These are phyloP conservation scores for Ataeniobius toweri DNA, from an alignment of 2,797 vertebrate species.

Conservation along the genomic window DNA sequence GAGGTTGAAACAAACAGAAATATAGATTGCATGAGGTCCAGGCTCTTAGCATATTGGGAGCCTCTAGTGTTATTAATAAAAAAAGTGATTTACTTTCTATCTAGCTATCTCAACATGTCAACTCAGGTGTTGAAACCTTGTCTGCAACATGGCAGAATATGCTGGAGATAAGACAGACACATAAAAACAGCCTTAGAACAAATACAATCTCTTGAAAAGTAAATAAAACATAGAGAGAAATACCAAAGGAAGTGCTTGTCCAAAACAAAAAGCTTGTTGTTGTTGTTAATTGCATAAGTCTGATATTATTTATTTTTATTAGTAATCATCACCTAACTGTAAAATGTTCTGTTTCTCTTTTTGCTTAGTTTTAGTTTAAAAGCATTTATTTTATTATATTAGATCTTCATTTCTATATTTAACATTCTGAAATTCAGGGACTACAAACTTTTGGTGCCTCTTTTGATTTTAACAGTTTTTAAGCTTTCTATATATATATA, in stretches of 20 bases:
- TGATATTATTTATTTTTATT: neutral
- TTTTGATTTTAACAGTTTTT: too few relatives aligned
- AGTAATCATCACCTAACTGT: neutral
- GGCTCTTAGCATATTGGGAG: neutral
- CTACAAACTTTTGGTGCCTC: neutral
- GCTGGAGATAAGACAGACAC: neutral
- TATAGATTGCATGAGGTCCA: neutral
- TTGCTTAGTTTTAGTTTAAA: neutral
- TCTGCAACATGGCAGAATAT: neutral
- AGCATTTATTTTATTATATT: neutral
- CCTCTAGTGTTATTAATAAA: neutral
- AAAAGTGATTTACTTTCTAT: neutral
- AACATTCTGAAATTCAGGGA: neutral
- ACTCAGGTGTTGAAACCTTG: neutral
- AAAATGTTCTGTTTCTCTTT: neutral
- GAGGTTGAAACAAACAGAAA: constrained; percentile 32
- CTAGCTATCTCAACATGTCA: neutral
- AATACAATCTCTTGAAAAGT: neutral
- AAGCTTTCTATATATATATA: too few relatives aligned
- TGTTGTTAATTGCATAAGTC: neutral
- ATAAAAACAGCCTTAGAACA: neutral
- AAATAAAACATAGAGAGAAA: neutral
- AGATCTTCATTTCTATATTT: neutral
- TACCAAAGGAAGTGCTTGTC: neutral
- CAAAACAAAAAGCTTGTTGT: neutral